phyloP scores from a whole-genome alignment of 2,113 vertebrate species.

The Halcyon senegalensis region DNA sequence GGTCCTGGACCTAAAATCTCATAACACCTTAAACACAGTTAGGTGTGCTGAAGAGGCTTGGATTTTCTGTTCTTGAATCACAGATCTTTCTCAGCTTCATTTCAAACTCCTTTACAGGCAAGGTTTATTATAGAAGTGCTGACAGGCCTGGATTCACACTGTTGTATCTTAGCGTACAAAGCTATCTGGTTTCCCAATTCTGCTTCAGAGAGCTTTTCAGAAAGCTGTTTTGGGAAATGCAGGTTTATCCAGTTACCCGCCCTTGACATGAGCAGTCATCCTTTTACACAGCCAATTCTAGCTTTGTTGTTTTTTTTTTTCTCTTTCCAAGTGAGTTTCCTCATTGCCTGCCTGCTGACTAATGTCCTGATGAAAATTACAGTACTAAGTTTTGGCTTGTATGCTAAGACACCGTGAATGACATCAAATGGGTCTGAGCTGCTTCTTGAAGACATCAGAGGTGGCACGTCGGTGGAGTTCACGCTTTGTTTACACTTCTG shows the following conservation, averaged over 20 bases:
- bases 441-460: background rate
- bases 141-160: background rate
- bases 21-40: background rate
- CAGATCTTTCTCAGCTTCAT: background rate
- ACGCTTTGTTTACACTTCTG: background rate
- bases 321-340: background rate
- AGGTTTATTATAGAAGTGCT: background rate
- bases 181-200: slow-evolving; percentile 48
- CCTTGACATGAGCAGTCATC: background rate
- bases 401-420: background rate
- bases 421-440: background rate
- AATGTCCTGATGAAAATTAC: background rate
- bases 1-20: background rate
- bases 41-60: background rate
- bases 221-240: slow-evolving; percentile 50
- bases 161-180: background rate
- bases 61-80: background rate
- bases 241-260: slow-evolving; percentile 58
- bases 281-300: background rate
- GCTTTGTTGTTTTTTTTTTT: background rate
- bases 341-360: background rate
- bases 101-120: background rate
- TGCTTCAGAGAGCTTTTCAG: slow-evolving; percentile 33
- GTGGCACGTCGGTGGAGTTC: background rate
- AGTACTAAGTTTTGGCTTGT: background rate